Base-by-base conservation (phyloP, 2,888 invertebrate genomes). In the Hydrotaea diabolus region DNA sequence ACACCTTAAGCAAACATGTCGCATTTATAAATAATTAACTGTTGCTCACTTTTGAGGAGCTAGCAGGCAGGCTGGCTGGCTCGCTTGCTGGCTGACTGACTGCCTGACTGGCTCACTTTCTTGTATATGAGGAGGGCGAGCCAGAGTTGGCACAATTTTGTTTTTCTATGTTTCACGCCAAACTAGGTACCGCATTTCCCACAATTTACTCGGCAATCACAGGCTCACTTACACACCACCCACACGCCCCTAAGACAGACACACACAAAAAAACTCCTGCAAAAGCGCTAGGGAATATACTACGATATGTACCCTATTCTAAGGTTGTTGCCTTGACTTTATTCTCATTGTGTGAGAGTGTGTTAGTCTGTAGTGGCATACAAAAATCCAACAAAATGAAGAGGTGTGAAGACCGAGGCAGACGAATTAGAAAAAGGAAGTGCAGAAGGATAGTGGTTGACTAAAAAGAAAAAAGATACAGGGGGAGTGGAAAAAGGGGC, bases 21-120 rank as follows among this genome's bases (percentile, higher is more conserved):
- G 73, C 73, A 73, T 62, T 62, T 79, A 79, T 79, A 79, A 79
- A 79, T 79, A 79, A 79, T 79, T 79, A 79, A 79, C 79, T 79
- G 79, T 79, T 79, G 79, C 79, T 79, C 73, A 79, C 79, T 79
- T 73, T 5, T 1, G 23, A 46, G 23, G 23, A 23, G 66, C 2
- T 66, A n/a, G n/a, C n/a, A n/a, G 66, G 0, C 13, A 9, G 31
- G 23, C 13, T 3, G 57, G 5, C 17, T 9, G 59, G 19, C 11
- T 17, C 23, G 9, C 31, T 62, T 39, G 3, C 39, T 39, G n/a
- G n/a, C n/a, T n/a, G n/a, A n/a, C n/a, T 66, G 66, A 0, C 13
- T 23, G 31, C 57, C 13, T 3, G 57, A 5, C 17, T 9, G 59
- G 19, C 11, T 17, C 23, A 17, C 31, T 62, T 39, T 39, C 39